Evolutionary conservation across 2,888 invertebrate species (phyloP).

Genomic region (Scrobipalpa atriplicella): DNA sequence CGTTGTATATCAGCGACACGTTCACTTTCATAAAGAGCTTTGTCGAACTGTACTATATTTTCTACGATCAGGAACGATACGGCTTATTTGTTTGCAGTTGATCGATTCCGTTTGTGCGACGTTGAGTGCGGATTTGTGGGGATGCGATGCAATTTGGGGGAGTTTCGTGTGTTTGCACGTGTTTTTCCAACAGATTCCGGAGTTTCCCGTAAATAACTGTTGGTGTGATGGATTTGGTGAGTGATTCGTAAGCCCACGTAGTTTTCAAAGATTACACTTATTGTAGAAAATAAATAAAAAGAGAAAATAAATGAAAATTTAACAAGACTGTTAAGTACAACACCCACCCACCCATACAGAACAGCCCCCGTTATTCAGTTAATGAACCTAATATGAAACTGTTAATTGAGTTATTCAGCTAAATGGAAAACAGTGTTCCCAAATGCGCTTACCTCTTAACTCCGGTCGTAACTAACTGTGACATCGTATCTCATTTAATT

Average conservation of each 20-base stretch:
- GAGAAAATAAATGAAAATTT: too few species aligned
- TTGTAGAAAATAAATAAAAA: too few species aligned
- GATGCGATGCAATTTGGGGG: constrained; percentile 24
- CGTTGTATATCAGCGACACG: too few species aligned
- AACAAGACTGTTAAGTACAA: too few species aligned
- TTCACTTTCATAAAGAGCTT: too few species aligned
- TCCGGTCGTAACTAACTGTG: constrained; percentile 13
- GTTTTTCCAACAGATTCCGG: background rate
- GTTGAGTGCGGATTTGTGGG: constrained; percentile 33
- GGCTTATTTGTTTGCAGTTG: constrained; percentile 73
- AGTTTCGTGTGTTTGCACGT: constrained; percentile 11
- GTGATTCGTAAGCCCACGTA: background rate
- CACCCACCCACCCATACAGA: background rate
- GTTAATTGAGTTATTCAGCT: background rate
- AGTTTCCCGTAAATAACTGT: background rate
- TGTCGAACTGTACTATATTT: too few species aligned
- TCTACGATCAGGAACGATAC: constrained; percentile 55
- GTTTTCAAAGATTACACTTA: background rate
- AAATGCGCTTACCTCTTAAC: constrained; percentile 15
- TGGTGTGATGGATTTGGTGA: background rate
- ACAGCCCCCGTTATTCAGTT: background rate
- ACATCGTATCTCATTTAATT: constrained; percentile 6
- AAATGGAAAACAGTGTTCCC: constrained; percentile 24
- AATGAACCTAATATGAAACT: background rate
- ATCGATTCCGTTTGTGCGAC: constrained; percentile 58